Base-by-base conservation (phyloP, 2,113 vertebrate genomes). In the Theropithecus gelada region DNA sequence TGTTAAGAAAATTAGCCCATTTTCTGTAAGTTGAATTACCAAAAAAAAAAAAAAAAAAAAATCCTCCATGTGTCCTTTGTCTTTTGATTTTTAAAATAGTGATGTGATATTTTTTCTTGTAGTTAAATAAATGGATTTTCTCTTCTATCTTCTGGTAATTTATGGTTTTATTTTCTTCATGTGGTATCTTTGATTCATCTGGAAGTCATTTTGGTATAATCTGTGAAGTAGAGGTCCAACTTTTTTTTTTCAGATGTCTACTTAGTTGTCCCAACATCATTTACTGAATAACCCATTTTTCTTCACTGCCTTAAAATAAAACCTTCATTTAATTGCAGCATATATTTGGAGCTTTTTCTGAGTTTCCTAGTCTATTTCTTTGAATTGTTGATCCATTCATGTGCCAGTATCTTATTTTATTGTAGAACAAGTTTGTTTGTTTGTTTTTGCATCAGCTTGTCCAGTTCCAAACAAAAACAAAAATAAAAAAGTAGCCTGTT, bases 181-280 rank as follows among this genome's bases (percentile, higher is more conserved):
- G 18, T 57, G 30, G 90, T 72, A 80, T 83, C 79, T 96, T 94
- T 88, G 64, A 90, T 83, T 94, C 91, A 96, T 96, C 96, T 96
- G 96, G 96, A 98, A 96, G 38, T 93, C 72, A 94, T 97, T 96
- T 92, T 57, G 70, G 27, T 55, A 76, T 84, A 27, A 96, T 96
- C 57, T 96, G 6, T 95, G 83, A 95, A 92, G 48, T 30, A 90
- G 64, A 85, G 32, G 91, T 85, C 55, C 90, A 96, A 50, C 20
- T 57, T 76, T 52, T 38, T 40, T 40, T 61, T 88, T 70, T 75
- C 43, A 92, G 38, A 92, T 90, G 88, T 57, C 35, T 52, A 61
- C 50, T 91, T 43, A 57, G 70, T 81, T 84, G 70, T 96, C 86
- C 38, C 81, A 76, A 35, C 13, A 88, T 23, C 35, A 40, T 93